These are phyloP conservation scores for Tangara arthus DNA, from an alignment of 2,797 vertebrate genomes.

Conservation along the genomic window DNA sequence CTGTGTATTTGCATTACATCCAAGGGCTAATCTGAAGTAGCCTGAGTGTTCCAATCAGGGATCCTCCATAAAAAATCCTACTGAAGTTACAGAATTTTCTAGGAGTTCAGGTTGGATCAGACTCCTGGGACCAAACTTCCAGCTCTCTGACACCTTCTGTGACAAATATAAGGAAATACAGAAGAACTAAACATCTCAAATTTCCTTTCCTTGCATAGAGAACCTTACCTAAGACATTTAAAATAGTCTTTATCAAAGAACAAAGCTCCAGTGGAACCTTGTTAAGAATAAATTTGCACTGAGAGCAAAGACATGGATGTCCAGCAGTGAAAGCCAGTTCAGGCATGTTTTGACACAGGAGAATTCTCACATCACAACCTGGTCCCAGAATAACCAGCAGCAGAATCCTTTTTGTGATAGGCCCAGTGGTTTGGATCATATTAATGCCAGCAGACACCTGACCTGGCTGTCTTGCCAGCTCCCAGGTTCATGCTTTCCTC, in stretches of 20 bases:
- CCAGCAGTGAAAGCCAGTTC: background rate
- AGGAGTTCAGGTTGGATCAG: background rate
- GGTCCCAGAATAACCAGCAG: background rate
- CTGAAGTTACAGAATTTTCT: background rate
- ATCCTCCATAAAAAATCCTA: background rate
- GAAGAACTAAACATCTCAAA: background rate
- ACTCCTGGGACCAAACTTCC: background rate
- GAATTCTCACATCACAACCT: background rate
- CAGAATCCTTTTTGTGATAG: background rate
- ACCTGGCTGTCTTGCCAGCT: background rate
- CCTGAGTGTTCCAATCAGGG: background rate
- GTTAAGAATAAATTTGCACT: background rate
- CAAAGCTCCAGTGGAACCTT: background rate
- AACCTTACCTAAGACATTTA: background rate
- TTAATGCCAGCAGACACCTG: background rate
- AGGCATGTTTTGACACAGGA: background rate
- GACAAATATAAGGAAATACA: background rate
- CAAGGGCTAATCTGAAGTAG: background rate
- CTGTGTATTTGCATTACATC: background rate
- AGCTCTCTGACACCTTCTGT: background rate
- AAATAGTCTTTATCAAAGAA: background rate
- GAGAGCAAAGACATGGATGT: background rate
- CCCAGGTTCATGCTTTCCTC: background rate
- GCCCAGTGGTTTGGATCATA: background rate
- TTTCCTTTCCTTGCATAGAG: background rate